Conservation (phyloP, 92 coral and sea anemone species). For the Muricea muricata region DNA sequence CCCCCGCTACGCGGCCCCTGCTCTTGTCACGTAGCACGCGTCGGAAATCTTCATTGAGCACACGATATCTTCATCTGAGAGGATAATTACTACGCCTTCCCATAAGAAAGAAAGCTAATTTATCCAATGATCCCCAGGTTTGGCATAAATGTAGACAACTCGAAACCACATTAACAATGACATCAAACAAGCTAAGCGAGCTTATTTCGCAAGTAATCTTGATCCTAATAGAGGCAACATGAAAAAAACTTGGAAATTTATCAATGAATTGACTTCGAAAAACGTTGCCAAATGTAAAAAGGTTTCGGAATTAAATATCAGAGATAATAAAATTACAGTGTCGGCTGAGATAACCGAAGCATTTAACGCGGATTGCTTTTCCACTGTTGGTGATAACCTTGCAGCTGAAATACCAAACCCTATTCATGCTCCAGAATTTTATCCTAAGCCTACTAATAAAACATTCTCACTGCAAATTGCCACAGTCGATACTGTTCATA, state of each 20-base stretch:
- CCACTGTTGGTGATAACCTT: not conserved
- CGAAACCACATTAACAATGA: not conserved
- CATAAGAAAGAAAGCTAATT: not conserved
- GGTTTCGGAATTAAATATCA: not conserved
- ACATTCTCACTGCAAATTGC: not conserved
- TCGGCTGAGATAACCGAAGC: slow-evolving; percentile 8
- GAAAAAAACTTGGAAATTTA: slow-evolving; percentile 25
- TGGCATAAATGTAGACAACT: slow-evolving; percentile 22
- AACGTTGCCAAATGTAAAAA: not conserved
- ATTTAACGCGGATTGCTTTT: not conserved
- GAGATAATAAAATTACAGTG: not conserved
- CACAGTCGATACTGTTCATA: slow-evolving; percentile 7
- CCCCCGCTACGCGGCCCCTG: too few species aligned
- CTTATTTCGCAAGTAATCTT: not conserved
- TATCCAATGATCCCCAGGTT: slow-evolving; percentile 3
- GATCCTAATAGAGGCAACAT: too few species aligned
- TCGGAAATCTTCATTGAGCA: too few species aligned
- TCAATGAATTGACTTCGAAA: slow-evolving; percentile 7
- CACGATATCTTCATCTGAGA: too few species aligned
- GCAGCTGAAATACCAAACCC: slow-evolving; percentile 1
- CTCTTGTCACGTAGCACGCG: too few species aligned
- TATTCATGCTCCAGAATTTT: too few species aligned
- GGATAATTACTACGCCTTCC: too few species aligned
- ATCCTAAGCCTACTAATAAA: too few species aligned
- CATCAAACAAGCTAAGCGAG: not conserved